Evolutionary conservation across 1,140 invertebrate genomes (phyloP).

Genomic region (Neotoxoptera formosana): DNA sequence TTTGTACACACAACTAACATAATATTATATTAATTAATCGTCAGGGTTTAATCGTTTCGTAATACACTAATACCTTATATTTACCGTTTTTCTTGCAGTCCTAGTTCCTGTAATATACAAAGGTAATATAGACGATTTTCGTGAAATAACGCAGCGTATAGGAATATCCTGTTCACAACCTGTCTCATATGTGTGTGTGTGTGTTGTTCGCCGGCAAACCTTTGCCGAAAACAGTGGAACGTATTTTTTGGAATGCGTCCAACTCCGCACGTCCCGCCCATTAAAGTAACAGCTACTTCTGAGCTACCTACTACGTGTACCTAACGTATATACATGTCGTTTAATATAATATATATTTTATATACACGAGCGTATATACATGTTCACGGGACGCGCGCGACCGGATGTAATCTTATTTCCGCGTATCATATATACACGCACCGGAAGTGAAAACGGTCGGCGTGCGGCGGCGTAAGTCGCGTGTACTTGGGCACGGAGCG

Average conservation of each 20-base stretch:
- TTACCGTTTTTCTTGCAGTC: too few relatives aligned
- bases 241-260: slow-evolving; percentile 6
- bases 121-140: neutral
- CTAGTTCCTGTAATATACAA: too few relatives aligned
- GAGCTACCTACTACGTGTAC: slow-evolving; percentile 2
- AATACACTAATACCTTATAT: neutral
- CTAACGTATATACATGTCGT: neutral
- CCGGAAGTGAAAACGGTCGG: neutral
- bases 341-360: neutral
- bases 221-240: neutral
- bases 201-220: neutral
- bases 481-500: neutral
- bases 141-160: neutral
- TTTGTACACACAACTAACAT: too few relatives aligned
- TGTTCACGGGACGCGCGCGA: neutral
- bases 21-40: neutral
- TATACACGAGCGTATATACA: neutral
- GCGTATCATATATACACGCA: neutral
- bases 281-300: neutral
- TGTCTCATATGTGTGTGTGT: neutral
- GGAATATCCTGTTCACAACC: neutral
- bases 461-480: neutral
- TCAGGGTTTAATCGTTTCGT: neutral
- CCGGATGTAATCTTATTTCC: slow-evolving; percentile 14
- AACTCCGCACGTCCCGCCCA: neutral